phyloP scores from a whole-genome alignment of 64 coral and sea anemone genomes.

The Montipora capricornis region DNA sequence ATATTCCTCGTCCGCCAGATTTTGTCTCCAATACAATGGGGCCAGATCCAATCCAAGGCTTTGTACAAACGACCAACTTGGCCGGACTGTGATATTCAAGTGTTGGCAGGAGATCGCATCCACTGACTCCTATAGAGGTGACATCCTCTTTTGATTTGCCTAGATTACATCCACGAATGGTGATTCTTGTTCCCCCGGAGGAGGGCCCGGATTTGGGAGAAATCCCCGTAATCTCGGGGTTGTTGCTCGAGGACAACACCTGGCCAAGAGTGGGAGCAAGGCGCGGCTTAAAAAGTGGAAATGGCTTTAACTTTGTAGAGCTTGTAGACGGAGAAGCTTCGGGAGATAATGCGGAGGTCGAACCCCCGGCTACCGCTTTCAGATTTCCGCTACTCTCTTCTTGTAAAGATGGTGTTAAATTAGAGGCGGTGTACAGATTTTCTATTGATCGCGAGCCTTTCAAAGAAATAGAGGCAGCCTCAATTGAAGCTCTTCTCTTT shows the following conservation, averaged over 20 bases:
- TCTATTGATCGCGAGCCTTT: conserved; percentile 83
- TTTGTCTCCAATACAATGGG: conserved; percentile 85
- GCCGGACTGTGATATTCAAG: conserved; percentile 95
- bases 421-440: conserved; percentile 70
- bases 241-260: conserved; percentile 75
- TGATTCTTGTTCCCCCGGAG: conserved; percentile 85
- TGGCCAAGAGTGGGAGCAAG: conserved; percentile 90
- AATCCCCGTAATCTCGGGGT: conserved; percentile 91
- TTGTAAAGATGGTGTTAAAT: neutral
- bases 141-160: conserved; percentile 78
- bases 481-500: conserved; percentile 75
- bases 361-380: neutral
- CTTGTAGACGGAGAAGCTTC: neutral
- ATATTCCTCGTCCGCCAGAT: conserved; percentile 88
- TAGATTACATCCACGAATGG: conserved; percentile 84
- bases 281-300: conserved; percentile 55
- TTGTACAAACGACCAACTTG: conserved; percentile 79
- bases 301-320: neutral
- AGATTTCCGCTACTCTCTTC: neutral
- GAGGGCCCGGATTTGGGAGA: conserved; percentile 90
- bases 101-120: conserved; percentile 58
- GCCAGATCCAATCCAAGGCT: conserved; percentile 87
- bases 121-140: conserved; percentile 70
- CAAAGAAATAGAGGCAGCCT: conserved; percentile 59
- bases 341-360: neutral